Percentiles rank a stretch among this genome's conserved stretches.
Evolutionary conservation across 2,888 invertebrate species (phyloP).

Genomic region (Thalpophila matura): DNA sequence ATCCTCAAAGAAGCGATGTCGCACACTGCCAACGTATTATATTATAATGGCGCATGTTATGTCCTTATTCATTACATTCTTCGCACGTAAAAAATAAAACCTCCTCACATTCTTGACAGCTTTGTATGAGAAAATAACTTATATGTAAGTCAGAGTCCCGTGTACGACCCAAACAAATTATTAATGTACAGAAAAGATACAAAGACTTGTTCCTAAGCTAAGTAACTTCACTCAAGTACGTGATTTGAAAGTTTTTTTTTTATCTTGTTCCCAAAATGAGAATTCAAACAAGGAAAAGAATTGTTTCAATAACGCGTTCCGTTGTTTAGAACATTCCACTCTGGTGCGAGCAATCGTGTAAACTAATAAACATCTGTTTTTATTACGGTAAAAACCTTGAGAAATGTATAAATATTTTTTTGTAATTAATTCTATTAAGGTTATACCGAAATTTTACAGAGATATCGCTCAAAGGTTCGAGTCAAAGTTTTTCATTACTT

Average conservation of each 20-base stretch:
- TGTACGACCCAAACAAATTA: slow-evolving; percentile 81
- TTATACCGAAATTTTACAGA: slow-evolving; percentile 36
- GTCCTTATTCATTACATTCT: slow-evolving; percentile 82
- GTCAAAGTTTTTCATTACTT: slow-evolving; percentile 35
- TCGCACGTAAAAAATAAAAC: slow-evolving; percentile 87
- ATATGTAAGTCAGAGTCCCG: slow-evolving; percentile 76
- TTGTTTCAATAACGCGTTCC: slow-evolving; percentile 73
- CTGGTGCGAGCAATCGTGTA: slow-evolving; percentile 72
- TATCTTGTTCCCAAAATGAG: slow-evolving; percentile 74
- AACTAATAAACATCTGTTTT: slow-evolving; percentile 74
- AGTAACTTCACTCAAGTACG: slow-evolving; percentile 80
- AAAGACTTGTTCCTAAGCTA: slow-evolving; percentile 79
- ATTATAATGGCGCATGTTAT: slow-evolving; percentile 76
- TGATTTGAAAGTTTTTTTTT: slow-evolving; percentile 83
- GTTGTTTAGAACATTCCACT: slow-evolving; percentile 72
- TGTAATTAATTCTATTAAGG: slow-evolving; percentile 56
- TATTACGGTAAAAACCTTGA: slow-evolving; percentile 64
- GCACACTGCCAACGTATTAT: slow-evolving; percentile 69
- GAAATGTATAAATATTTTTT: slow-evolving; percentile 66
- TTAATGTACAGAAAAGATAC: slow-evolving; percentile 84
- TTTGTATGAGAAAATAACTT: slow-evolving; percentile 82
- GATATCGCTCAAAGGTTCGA: slow-evolving; percentile 34
- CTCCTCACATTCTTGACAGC: slow-evolving; percentile 81
- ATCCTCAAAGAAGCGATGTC: slow-evolving; percentile 64
- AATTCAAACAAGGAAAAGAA: slow-evolving; percentile 78